Evolutionary conservation across 2,797 vertebrate species (phyloP).

Genomic region (Pogoniulus pusillus): DNA sequence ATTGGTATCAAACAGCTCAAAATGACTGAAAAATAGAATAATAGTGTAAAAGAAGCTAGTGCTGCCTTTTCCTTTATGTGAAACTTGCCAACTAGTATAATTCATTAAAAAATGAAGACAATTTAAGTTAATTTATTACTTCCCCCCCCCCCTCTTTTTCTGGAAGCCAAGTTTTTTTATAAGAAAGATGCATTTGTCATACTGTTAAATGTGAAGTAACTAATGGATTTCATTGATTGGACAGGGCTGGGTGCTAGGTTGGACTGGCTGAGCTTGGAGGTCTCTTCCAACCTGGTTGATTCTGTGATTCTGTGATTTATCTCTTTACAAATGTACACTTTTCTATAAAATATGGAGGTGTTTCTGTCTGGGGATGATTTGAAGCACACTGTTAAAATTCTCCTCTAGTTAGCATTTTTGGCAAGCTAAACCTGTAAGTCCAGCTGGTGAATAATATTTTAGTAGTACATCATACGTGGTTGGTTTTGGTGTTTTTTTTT

Average conservation of each 20-base stretch:
- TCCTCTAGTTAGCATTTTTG: conserved; percentile 17
- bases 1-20: not conserved
- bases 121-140: not conserved
- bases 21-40: not conserved
- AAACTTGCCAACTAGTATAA: not conserved
- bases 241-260: too few species aligned
- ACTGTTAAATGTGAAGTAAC: not conserved
- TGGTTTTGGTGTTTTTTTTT: too few species aligned
- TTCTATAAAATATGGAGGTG: not conserved
- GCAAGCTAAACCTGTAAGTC: conserved; percentile 16
- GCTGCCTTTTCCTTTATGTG: not conserved
- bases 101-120: not conserved
- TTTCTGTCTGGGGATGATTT: not conserved
- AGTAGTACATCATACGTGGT: not conserved
- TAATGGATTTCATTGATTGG: too few species aligned
- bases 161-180: not conserved
- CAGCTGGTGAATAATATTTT: not conserved
- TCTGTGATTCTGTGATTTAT: too few species aligned
- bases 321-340: not conserved
- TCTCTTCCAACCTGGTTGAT: too few species aligned
- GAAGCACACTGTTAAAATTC: conserved; percentile 19
- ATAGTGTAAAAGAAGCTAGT: not conserved
- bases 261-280: too few species aligned
- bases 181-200: not conserved
- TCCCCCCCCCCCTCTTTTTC: not conserved